Evolutionary conservation across 2,797 vertebrate species (phyloP).

Genomic region (Setipinna tenuifilis): DNA sequence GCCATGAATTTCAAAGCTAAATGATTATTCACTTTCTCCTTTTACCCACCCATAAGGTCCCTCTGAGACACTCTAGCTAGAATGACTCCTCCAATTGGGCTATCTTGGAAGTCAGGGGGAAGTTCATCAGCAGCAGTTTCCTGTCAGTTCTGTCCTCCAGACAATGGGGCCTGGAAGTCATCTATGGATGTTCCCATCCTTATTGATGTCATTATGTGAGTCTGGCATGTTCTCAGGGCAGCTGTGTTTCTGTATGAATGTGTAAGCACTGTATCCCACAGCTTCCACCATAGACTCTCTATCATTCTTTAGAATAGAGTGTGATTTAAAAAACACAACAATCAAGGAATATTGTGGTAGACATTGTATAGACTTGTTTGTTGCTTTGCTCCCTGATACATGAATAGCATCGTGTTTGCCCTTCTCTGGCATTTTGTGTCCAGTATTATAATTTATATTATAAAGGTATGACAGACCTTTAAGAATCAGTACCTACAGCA

Average conservation of each 20-base stretch:
- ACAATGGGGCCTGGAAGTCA: conserved; percentile 58
- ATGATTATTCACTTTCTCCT: not conserved
- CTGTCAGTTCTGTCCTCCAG: conserved; percentile 40
- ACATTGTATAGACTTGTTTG: not conserved
- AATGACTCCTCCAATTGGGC: conserved; percentile 20
- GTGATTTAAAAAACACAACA: conserved; percentile 3
- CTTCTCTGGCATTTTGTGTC: too few relatives aligned
- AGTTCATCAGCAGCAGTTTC: conserved; percentile 56
- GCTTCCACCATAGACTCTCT: not conserved
- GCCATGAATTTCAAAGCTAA: not conserved
- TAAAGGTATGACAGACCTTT: too few relatives aligned
- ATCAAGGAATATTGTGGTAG: not conserved
- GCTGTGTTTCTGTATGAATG: conserved; percentile 25
- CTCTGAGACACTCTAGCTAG: not conserved
- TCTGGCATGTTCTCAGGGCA: not conserved
- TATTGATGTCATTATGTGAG: conserved; percentile 6
- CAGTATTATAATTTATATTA: too few relatives aligned
- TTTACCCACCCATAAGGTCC: not conserved
- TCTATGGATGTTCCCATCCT: conserved; percentile 39
- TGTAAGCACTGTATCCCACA: not conserved
- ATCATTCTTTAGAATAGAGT: not conserved
- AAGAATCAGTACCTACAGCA: too few relatives aligned
- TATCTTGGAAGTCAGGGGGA: conserved; percentile 46
- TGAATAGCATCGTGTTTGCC: too few relatives aligned
- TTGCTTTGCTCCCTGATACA: not conserved